phyloP scores from a whole-genome alignment of 2,888 invertebrate species.

The Lycocerus yunnanus region DNA sequence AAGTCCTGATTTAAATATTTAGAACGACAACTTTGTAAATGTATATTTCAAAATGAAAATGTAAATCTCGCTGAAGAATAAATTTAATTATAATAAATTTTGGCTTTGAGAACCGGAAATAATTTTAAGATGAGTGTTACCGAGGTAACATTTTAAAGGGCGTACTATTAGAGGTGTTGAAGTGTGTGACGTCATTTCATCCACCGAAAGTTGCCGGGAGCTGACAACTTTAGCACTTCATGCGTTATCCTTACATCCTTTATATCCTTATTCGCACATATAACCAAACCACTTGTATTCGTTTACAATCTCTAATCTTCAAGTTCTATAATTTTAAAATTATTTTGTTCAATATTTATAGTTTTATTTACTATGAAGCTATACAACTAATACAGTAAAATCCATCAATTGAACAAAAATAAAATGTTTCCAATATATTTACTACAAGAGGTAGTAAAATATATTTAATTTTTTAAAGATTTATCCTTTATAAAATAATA shows the following conservation, averaged over 20 bases:
- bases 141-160: slow-evolving; percentile 35
- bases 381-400: background rate
- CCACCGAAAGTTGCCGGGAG: slow-evolving; percentile 45
- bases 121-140: slow-evolving; percentile 32
- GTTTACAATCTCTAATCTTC: background rate
- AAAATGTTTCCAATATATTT: too few species aligned
- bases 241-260: slow-evolving; percentile 25
- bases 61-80: background rate
- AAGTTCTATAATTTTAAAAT: background rate
- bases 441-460: too few species aligned
- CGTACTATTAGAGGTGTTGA: slow-evolving; percentile 50
- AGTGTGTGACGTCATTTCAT: slow-evolving; percentile 53
- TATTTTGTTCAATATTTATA: background rate
- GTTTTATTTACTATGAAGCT: background rate
- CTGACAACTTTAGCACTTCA: slow-evolving; percentile 33
- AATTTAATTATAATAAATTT: slow-evolving; percentile 2
- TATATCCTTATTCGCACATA: slow-evolving; percentile 16
- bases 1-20: background rate
- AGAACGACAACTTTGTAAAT: background rate
- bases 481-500: too few species aligned
- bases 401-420: background rate
- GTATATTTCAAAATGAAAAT: background rate
- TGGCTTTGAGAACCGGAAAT: slow-evolving; percentile 10
- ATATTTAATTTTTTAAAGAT: too few species aligned
- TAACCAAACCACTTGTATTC: background rate